Conservation (phyloP, 2,113 vertebrate genomes). For the Lagenorhynchus albirostris region DNA sequence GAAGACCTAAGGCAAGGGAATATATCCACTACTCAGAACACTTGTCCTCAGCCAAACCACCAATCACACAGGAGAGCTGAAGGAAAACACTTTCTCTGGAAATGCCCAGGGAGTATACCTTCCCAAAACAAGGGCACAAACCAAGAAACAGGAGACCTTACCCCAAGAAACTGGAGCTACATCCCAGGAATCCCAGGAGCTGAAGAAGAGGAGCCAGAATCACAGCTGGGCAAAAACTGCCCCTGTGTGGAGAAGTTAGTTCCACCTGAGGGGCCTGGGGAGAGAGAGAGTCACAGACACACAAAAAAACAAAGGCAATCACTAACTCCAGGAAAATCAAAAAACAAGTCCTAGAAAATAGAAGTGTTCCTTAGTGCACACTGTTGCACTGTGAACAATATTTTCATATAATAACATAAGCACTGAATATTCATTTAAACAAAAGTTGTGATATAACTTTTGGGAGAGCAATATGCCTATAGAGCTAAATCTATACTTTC, state of each 20-base stretch:
- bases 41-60: not conserved
- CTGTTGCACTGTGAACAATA: not conserved
- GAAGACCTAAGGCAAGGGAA: not conserved
- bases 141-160: not conserved
- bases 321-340: not conserved
- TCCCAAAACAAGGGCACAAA: not conserved
- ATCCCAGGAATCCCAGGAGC: not conserved
- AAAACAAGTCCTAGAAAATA: not conserved
- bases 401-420: not conserved
- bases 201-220: not conserved
- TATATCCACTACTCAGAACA: not conserved
- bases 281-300: not conserved
- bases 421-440: not conserved
- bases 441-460: not conserved
- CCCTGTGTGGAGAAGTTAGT: not conserved
- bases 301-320: not conserved
- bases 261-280: too few species aligned
- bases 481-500: not conserved
- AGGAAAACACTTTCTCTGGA: not conserved
- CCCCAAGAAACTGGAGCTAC: not conserved
- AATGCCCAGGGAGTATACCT: not conserved
- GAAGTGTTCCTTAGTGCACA: not conserved
- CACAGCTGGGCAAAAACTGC: not conserved
- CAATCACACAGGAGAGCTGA: not conserved
- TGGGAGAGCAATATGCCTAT: not conserved